Evolutionary conservation across 2,888 invertebrate genomes (phyloP).

Genomic region (Panorpa germanica): DNA sequence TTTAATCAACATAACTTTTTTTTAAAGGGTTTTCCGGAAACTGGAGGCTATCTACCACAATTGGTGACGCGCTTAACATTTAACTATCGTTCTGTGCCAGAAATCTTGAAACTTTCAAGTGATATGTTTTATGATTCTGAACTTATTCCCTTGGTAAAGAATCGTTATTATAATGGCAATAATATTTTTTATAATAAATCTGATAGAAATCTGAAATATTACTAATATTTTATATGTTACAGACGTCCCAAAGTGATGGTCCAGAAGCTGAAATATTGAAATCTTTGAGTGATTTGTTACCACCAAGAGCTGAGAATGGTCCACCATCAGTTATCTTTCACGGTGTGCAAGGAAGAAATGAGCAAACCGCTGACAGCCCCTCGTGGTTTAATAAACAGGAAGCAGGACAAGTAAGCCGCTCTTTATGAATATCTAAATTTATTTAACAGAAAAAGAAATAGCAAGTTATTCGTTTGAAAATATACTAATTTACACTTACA

Average conservation of each 20-base stretch:
- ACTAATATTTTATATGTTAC: too few species aligned
- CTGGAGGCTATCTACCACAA: slow-evolving; percentile 57
- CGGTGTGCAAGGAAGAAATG: slow-evolving; percentile 48
- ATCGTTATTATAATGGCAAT: slow-evolving; percentile 15
- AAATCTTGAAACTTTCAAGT: slow-evolving; percentile 58
- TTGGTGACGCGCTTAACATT: slow-evolving; percentile 68
- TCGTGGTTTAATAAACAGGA: slow-evolving; percentile 85
- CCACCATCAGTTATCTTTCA: slow-evolving; percentile 44
- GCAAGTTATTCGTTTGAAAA: too few species aligned
- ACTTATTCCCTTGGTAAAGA: slow-evolving; percentile 44
- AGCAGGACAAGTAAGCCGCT: too few species aligned
- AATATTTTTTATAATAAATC: too few species aligned
- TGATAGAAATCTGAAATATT: too few species aligned
- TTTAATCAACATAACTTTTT: neutral
- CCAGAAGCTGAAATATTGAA: slow-evolving; percentile 24
- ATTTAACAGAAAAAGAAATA: too few species aligned
- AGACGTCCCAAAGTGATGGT: slow-evolving; percentile 20
- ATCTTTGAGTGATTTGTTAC: slow-evolving; percentile 22
- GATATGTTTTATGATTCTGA: slow-evolving; percentile 69
- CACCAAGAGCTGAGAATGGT: slow-evolving; percentile 17
- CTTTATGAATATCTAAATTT: too few species aligned
- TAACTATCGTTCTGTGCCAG: slow-evolving; percentile 73
- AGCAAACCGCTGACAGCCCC: slow-evolving; percentile 56
- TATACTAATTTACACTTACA: too few species aligned
- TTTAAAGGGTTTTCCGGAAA: slow-evolving; percentile 26